Percentiles rank a stretch among this genome's conserved stretches.
Evolutionary conservation across 2,888 invertebrate genomes (phyloP).

Genomic region (Latrodectus hesperus): DNA sequence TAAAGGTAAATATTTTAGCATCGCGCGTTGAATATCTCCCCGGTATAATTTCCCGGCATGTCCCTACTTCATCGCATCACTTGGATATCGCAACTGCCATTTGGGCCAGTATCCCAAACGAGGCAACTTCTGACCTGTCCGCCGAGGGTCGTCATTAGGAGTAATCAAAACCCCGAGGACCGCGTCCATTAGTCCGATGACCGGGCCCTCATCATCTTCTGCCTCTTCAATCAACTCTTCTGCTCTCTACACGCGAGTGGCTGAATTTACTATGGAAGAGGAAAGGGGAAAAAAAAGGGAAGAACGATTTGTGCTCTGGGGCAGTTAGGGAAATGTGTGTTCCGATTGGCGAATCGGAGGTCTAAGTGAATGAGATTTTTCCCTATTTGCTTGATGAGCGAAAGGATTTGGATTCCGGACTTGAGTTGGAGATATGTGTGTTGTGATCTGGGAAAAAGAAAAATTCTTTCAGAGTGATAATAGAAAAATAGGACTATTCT

Average conservation of each 20-base stretch:
- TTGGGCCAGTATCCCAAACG: not conserved
- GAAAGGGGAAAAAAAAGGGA: not conserved
- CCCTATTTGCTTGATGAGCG: not conserved
- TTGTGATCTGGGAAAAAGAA: not conserved
- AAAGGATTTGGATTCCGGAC: not conserved
- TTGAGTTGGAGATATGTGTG: not conserved
- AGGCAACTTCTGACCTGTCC: not conserved
- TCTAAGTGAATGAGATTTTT: not conserved
- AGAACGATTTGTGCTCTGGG: not conserved
- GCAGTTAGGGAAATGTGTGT: constrained; percentile 3
- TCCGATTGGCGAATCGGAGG: not conserved
- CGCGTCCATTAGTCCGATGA: constrained; percentile 44
- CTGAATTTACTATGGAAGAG: not conserved
- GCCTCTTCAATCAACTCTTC: constrained; percentile 4
- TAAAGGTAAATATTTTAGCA: too few relatives aligned
- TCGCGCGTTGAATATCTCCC: too few relatives aligned
- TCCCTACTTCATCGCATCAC: too few relatives aligned
- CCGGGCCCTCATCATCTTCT: constrained; percentile 1
- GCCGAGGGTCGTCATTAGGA: constrained; percentile 29
- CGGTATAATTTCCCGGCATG: too few relatives aligned
- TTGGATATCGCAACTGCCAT: not conserved
- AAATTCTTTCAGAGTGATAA: not conserved
- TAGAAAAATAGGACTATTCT: not conserved
- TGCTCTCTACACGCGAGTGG: not conserved
- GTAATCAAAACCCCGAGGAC: constrained; percentile 55